Percentiles rank a stretch among this genome's conserved stretches.
Evolutionary conservation across 1,140 invertebrate species (phyloP).

Genomic region (Drosophila sulfurigaster): DNA sequence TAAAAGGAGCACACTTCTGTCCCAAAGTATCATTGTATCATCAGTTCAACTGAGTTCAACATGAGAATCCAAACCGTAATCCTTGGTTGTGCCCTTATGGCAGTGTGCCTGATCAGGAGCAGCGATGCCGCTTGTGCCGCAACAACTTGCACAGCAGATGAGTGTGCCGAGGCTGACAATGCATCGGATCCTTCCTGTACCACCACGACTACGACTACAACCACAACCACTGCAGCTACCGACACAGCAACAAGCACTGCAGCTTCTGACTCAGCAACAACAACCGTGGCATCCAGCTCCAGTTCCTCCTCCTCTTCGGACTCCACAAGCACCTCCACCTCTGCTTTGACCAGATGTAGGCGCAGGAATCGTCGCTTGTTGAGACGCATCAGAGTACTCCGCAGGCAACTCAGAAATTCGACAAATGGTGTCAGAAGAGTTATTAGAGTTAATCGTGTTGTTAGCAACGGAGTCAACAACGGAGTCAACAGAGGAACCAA

Average conservation of each 20-base stretch:
- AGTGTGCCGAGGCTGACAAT: conserved; percentile 4
- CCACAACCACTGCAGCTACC: conserved; percentile 4
- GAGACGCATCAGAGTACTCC: no score
- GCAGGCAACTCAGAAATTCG: no score
- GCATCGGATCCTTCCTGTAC: not conserved
- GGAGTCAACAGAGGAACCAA: no score
- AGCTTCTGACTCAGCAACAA: not conserved
- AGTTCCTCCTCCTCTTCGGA: not conserved
- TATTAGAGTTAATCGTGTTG: no score
- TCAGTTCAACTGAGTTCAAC: conserved; percentile 1
- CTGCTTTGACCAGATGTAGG: not conserved
- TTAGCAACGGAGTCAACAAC: no score
- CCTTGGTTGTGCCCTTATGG: conserved; percentile 2
- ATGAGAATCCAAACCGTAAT: conserved; percentile 25
- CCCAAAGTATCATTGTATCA: not conserved
- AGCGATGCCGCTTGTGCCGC: conserved; percentile 11
- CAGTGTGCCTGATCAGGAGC: conserved; percentile 6
- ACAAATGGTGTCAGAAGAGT: no score
- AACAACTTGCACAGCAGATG: not conserved
- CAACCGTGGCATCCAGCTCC: no score
- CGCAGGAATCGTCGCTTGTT: no score
- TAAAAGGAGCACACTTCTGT: not conserved
- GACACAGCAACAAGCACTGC: no score
- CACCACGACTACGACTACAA: not conserved
- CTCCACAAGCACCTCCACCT: no score